Conservation (phyloP, 2,113 vertebrate species). For the Lampris megalopsis region DNA sequence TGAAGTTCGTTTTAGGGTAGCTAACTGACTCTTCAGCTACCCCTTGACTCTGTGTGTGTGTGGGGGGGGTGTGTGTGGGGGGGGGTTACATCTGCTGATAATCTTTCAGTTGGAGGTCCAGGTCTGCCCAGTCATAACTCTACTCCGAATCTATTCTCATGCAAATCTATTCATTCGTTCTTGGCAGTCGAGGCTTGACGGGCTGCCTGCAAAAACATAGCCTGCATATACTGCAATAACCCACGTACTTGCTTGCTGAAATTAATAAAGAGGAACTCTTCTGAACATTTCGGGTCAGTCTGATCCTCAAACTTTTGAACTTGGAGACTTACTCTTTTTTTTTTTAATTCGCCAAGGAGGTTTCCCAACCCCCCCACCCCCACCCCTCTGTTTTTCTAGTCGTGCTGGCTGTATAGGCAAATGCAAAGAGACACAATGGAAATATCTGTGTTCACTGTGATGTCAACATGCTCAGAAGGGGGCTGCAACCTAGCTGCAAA, state of each 20-base stretch:
- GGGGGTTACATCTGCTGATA: neutral
- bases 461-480: neutral
- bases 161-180: slow-evolving; percentile 43
- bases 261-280: slow-evolving; percentile 9
- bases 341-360: neutral
- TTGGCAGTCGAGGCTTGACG: slow-evolving; percentile 48
- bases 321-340: neutral
- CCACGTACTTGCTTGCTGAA: slow-evolving; percentile 29
- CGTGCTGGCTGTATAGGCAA: too few relatives aligned
- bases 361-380: too few relatives aligned
- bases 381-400: too few relatives aligned
- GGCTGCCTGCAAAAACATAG: slow-evolving; percentile 56
- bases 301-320: slow-evolving; percentile 47
- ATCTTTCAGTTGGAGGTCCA: slow-evolving; percentile 31
- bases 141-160: slow-evolving; percentile 45
- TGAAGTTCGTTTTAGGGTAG: neutral
- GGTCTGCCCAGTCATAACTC: slow-evolving; percentile 20
- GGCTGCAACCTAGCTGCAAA: neutral
- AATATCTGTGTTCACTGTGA: too few relatives aligned
- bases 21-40: slow-evolving; percentile 28
- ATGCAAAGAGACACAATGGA: too few relatives aligned
- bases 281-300: slow-evolving; percentile 19
- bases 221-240: slow-evolving; percentile 45
- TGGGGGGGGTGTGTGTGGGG: too few relatives aligned
- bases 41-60: neutral